These are phyloP conservation scores for Perdita meconis DNA, from an alignment of 2,888 invertebrate genomes.

Conservation along the genomic window DNA sequence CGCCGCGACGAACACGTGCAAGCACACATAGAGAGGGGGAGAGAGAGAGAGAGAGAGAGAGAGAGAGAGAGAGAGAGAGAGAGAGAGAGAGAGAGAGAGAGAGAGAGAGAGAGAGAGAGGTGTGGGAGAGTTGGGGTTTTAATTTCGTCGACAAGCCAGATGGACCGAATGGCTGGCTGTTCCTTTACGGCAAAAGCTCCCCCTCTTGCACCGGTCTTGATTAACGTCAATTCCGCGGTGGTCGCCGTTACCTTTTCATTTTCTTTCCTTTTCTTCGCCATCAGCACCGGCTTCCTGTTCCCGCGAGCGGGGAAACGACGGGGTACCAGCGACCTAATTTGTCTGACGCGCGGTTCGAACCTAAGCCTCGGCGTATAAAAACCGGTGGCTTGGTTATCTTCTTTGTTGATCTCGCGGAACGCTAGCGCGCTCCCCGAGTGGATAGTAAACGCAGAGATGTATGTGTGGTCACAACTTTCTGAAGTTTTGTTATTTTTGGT, in stretches of 20 bases:
- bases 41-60: neutral
- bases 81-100: neutral
- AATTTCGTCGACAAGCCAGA: slow-evolving; percentile 57
- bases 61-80: neutral
- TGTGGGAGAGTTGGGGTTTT: slow-evolving; percentile 27
- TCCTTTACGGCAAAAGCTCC: slow-evolving; percentile 40
- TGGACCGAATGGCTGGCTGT: slow-evolving; percentile 47
- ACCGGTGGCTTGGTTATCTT: neutral
- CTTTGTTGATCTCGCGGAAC: neutral
- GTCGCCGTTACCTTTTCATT: slow-evolving; percentile 54
- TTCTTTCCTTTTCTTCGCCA: slow-evolving; percentile 13
- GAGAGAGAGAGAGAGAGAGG: neutral
- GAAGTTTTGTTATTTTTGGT: neutral
- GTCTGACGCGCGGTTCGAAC: neutral
- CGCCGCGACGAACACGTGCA: neutral
- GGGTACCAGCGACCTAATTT: slow-evolving; percentile 17
- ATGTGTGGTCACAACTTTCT: neutral
- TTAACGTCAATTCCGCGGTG: slow-evolving; percentile 59
- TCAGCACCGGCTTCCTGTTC: neutral
- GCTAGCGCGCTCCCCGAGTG: too few relatives aligned
- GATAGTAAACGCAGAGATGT: too few relatives aligned
- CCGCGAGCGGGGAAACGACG: neutral
- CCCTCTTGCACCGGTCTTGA: slow-evolving; percentile 45
- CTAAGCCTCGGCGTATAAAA: neutral
- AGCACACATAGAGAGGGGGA: neutral